Percentiles rank a stretch among this genome's conserved stretches.
phyloP scores from a whole-genome alignment of 30 jellyfish, hydroid and myxozoan species.

The Aurelia aurita complex sp. Pacific region DNA sequence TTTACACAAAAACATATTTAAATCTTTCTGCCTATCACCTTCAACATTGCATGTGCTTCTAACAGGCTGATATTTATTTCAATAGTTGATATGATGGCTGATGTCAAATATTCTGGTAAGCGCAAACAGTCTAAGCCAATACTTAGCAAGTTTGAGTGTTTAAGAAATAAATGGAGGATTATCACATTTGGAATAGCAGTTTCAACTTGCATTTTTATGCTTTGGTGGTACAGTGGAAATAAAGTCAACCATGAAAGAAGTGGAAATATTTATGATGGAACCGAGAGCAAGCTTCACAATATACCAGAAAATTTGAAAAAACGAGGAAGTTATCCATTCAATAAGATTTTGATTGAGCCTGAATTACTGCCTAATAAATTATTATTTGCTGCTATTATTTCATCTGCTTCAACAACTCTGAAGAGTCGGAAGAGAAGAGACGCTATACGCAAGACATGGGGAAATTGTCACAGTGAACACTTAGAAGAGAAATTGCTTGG shows the following conservation, averaged over 20 bases:
- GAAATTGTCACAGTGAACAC: constrained; percentile 7
- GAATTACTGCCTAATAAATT: neutral
- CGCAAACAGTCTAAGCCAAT: too few species aligned
- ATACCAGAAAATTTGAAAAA: neutral
- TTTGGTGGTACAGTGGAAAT: neutral
- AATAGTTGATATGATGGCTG: too few species aligned
- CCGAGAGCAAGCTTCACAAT: neutral
- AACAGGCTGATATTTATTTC: too few species aligned
- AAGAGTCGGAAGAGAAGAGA: constrained; percentile 34
- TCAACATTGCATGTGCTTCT: too few species aligned
- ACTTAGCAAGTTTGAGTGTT: too few species aligned
- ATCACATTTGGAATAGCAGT: too few species aligned
- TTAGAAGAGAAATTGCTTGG: neutral
- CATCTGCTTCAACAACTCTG: constrained; percentile 26
- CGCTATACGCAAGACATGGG: constrained; percentile 85
- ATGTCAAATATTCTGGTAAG: too few species aligned
- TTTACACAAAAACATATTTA: too few species aligned
- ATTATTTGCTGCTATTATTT: constrained; percentile 32
- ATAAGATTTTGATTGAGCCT: constrained; percentile 27
- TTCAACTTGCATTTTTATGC: neutral
- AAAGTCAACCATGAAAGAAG: neutral
- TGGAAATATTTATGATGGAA: too few species aligned
- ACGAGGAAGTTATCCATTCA: constrained; percentile 27
- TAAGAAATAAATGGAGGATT: too few species aligned
- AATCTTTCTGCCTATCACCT: too few species aligned